A percentile compares a stretch with the other conserved stretches of the same genome.
Evolutionary conservation across 2,113 vertebrate species (phyloP).

Genomic region (Grallaria varia): DNA sequence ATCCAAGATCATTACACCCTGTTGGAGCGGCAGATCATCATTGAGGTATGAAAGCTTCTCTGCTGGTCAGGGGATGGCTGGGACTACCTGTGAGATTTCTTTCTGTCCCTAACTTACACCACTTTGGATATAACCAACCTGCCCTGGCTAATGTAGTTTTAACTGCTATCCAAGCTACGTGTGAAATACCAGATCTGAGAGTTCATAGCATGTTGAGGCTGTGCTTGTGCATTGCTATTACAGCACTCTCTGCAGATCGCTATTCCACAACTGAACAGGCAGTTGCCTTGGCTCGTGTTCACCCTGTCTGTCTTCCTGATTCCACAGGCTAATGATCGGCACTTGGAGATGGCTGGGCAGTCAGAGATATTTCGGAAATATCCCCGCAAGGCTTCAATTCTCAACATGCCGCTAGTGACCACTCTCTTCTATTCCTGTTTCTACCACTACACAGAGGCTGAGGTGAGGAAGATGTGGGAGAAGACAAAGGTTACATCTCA

Average conservation of each 20-base stretch:
- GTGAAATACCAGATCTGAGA: background rate
- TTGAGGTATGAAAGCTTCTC: slow-evolving; percentile 81
- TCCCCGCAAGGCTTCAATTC: slow-evolving; percentile 90
- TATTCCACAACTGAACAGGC: background rate
- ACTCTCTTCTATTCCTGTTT: slow-evolving; percentile 95
- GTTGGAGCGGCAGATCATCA: slow-evolving; percentile 93
- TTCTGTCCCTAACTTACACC: background rate
- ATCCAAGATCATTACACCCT: slow-evolving; percentile 92
- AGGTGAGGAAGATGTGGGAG: slow-evolving; percentile 65
- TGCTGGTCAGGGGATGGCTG: background rate
- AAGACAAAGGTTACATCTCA: background rate
- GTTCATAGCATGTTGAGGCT: background rate
- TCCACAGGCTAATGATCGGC: slow-evolving; percentile 82
- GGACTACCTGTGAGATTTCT: background rate
- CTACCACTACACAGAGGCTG: slow-evolving; percentile 90
- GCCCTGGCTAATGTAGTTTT: background rate
- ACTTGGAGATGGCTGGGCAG: slow-evolving; percentile 80
- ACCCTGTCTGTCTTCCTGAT: background rate
- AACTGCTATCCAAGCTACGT: background rate
- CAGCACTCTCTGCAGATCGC: background rate
- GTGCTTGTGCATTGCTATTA: background rate
- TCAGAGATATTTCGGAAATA: slow-evolving; percentile 88
- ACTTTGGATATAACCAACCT: background rate
- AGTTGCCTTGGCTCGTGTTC: background rate
- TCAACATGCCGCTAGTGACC: slow-evolving; percentile 94